Evolutionary conservation across 2,113 vertebrate species (phyloP).

Genomic region (Danionella cerebrum): DNA sequence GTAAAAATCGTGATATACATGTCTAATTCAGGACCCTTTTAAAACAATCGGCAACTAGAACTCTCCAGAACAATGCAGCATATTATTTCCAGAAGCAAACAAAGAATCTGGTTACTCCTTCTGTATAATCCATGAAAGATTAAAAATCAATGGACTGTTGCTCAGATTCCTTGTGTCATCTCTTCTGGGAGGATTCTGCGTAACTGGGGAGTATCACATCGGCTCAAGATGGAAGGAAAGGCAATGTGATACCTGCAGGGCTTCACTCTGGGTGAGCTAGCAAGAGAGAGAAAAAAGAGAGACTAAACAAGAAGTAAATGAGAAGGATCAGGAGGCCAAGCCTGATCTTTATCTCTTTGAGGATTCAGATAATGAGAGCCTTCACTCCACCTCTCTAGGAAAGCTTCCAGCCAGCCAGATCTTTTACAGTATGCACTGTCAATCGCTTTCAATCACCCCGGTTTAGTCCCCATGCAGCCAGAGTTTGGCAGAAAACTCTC

Average conservation of each 20-base stretch:
- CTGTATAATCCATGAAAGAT: not conserved
- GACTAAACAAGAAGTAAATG: conserved; percentile 1
- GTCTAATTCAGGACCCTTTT: too few species aligned
- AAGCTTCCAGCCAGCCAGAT: not conserved
- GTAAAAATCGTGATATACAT: too few species aligned
- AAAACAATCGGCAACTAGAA: too few species aligned
- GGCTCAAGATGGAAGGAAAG: conserved; percentile 2
- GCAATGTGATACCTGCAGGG: conserved; percentile 11
- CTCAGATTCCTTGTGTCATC: not conserved
- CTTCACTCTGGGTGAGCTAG: not conserved
- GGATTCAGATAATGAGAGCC: conserved; percentile 7
- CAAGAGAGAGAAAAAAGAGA: conserved; percentile 11
- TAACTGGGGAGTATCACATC: conserved; percentile 9
- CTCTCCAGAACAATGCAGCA: not conserved
- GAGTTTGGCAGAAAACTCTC: too few species aligned
- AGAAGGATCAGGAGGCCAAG: not conserved
- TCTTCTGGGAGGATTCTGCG: conserved; percentile 2
- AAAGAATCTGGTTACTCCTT: not conserved
- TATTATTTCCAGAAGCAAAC: not conserved
- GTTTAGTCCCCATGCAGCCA: too few species aligned
- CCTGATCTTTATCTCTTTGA: conserved; percentile 2
- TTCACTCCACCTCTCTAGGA: not conserved
- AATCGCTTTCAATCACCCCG: not conserved
- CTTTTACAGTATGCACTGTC: not conserved
- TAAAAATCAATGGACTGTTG: conserved; percentile 1